A percentile compares a stretch with the other conserved stretches of the same genome.
Conservation (phyloP, 2,797 vertebrate genomes). For the Spondyliosoma cantharus region DNA sequence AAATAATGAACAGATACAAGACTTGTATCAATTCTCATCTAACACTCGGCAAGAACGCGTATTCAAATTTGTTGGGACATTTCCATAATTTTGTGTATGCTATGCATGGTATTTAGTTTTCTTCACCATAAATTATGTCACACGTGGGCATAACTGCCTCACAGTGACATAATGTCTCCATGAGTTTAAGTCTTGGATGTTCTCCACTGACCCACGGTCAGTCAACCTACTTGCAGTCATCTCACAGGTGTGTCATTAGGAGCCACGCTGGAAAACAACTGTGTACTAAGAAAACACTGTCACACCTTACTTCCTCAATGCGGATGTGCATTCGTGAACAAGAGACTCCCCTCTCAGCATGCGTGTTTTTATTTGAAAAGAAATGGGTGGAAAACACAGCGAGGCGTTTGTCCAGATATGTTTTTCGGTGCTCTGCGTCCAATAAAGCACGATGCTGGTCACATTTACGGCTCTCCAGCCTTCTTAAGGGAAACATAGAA, state of each 20-base stretch:
- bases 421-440: conserved; percentile 40
- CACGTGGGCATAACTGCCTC: not conserved
- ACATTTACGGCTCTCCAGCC: conserved; percentile 65
- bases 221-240: not conserved
- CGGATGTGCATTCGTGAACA: conserved; percentile 24
- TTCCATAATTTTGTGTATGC: not conserved
- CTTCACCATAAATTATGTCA: conserved; percentile 7
- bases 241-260: conserved; percentile 39
- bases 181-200: conserved; percentile 21
- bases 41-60: not conserved
- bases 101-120: not conserved
- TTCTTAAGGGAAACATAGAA: conserved; percentile 57
- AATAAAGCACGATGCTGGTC: conserved; percentile 66
- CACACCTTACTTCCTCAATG: conserved; percentile 35
- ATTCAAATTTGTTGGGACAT: not conserved
- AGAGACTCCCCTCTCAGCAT: conserved; percentile 47
- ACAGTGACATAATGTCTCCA: conserved; percentile 16
- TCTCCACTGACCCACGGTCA: conserved; percentile 7
- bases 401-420: conserved; percentile 50
- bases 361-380: conserved; percentile 62
- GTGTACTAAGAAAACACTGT: conserved; percentile 12
- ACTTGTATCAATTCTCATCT: not conserved
- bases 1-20: not conserved
- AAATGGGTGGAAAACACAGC: conserved; percentile 50
- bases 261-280: conserved; percentile 38